Base-by-base conservation (phyloP, 2,797 vertebrate genomes). In the Telmatherina bonti region DNA sequence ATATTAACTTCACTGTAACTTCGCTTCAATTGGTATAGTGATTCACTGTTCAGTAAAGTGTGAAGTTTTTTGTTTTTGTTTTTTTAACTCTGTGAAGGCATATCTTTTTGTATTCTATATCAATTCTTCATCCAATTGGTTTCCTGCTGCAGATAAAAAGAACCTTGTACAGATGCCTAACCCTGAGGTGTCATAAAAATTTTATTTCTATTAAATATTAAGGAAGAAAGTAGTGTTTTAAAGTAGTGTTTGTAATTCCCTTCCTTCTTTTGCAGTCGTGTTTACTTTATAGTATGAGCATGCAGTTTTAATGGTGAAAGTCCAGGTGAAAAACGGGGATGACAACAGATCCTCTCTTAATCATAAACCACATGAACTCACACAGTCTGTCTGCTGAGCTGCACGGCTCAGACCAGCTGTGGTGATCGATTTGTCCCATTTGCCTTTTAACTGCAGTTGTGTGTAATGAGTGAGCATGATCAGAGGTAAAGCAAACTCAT, bases 341-440 rank as follows among this genome's bases (percentile, higher is more conserved):
- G 12, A 30, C 18, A 18, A 33, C 26, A 6, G 72, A 67, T 52
- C 65, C 4, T 85, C 79, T 70, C 59, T 80, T 85, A 86, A 90
- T 89, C 67, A 87, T 78, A 81, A 89, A 88, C 91, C 70, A 75
- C 45, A 53, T n/a, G 53, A 67, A 47, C 65, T 51, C 57, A 33
- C 16, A 0, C 43, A n/a, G 12, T 59, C 56, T 31, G 56, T 53
- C 70, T 60, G 52, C 72, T 57, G 13, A 66, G 54, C 53, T 11
- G 0, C 55, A 56, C 43, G 51, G 27, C 71, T 27, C 69, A 12
- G 7, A 15, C 59, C 51, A n/a, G 15, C 52, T 26, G 31, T 20
- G 51, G 1, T 1, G 20, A 81, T 78, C 11, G 1, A 72, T 82
- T 68, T 66, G 16, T 49, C 55, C 67, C n/a, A 18, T 66, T 72